These are phyloP conservation scores for Calypte anna DNA, from an alignment of 2,113 vertebrate genomes.

Conservation along the genomic window DNA sequence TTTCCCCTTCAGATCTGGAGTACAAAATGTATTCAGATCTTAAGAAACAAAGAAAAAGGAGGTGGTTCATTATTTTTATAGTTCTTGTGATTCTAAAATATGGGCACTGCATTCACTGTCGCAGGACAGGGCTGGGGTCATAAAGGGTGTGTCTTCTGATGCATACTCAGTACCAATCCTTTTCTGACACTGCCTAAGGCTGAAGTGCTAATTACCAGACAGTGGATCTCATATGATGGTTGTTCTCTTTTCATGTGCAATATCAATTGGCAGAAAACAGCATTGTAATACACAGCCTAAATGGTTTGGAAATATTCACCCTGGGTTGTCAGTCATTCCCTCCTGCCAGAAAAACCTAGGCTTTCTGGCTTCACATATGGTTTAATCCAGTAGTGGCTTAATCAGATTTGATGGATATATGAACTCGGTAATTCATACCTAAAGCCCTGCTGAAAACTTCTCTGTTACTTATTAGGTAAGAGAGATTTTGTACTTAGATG, in stretches of 20 bases:
- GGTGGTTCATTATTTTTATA: not conserved
- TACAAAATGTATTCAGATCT: not conserved
- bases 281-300: not conserved
- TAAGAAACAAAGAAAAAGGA: not conserved
- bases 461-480: not conserved
- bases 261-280: not conserved
- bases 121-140: not conserved
- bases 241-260: not conserved
- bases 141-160: not conserved
- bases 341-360: not conserved
- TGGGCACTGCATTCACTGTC: not conserved
- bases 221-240: not conserved
- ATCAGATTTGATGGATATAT: not conserved
- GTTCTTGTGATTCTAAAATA: not conserved
- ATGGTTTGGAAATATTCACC: not conserved
- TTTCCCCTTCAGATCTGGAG: not conserved
- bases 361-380: not conserved
- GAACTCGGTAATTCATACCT: not conserved
- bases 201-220: not conserved
- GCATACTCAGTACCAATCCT: not conserved
- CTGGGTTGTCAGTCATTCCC: not conserved
- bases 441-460: not conserved
- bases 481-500: conserved; percentile 6
- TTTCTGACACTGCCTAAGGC: not conserved
- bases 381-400: not conserved